Conservation (phyloP, 1,140 invertebrate species). For the Diabrotica virgifera region DNA sequence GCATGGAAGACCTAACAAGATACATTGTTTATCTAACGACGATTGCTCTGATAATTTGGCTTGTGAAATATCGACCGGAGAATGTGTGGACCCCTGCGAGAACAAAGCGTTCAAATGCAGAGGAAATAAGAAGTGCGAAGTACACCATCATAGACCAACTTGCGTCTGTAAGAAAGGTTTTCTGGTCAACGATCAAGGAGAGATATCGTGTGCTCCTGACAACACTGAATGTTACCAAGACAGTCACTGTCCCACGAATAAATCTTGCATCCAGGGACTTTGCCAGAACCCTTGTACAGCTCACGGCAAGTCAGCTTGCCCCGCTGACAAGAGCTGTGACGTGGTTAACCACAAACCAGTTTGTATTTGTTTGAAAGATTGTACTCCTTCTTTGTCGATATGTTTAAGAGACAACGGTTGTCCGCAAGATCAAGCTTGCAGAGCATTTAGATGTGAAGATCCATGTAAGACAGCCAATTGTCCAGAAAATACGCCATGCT, state of each 20-base stretch:
- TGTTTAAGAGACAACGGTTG: conserved; percentile 86
- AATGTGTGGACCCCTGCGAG: conserved; percentile 77
- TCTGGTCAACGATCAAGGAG: conserved; percentile 77
- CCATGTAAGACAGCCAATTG: conserved; percentile 79
- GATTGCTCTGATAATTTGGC: conserved; percentile 75
- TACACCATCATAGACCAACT: conserved; percentile 75
- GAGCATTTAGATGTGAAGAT: conserved; percentile 85
- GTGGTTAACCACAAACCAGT: conserved; percentile 80
- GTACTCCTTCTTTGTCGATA: conserved; percentile 79
- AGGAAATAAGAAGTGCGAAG: conserved; percentile 82
- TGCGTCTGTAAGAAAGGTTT: conserved; percentile 89
- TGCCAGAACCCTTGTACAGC: conserved; percentile 83
- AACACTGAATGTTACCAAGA: conserved; percentile 74
- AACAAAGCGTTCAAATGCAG: conserved; percentile 63
- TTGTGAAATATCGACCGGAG: conserved; percentile 63
- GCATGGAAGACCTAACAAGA: conserved; percentile 50
- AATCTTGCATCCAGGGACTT: conserved; percentile 74
- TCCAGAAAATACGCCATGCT: conserved; percentile 78
- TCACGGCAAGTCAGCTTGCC: conserved; percentile 59
- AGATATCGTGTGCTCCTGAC: conserved; percentile 78
- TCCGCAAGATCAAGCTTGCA: conserved; percentile 77
- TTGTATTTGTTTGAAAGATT: conserved; percentile 83
- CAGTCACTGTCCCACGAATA: conserved; percentile 80
- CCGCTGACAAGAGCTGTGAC: conserved; percentile 77
- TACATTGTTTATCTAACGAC: conserved; percentile 61